These are phyloP conservation scores for Dasyurus viverrinus DNA, from an alignment of 2,113 vertebrate species.

Conservation along the genomic window DNA sequence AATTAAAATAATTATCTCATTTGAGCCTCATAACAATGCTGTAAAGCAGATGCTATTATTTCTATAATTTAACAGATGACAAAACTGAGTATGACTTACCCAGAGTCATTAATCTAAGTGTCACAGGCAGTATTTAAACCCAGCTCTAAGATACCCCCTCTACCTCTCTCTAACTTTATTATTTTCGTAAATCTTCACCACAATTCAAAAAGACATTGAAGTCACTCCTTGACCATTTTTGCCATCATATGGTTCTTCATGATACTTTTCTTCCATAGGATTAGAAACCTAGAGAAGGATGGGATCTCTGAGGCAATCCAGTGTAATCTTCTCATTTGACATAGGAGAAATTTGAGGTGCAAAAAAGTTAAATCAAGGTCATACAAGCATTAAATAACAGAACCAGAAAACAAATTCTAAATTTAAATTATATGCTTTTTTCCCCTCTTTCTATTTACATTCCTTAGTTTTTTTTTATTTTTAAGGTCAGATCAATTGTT, in stretches of 20 bases:
- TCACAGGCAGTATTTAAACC: neutral
- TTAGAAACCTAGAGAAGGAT: neutral
- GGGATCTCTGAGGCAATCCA: neutral
- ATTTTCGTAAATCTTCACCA: neutral
- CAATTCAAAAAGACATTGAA: neutral
- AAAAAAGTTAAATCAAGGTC: neutral
- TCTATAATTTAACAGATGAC: neutral
- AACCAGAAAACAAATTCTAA: neutral
- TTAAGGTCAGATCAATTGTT: neutral
- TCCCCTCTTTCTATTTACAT: neutral
- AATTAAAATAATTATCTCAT: neutral
- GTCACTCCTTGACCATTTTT: neutral
- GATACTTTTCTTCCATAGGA: neutral
- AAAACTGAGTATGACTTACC: neutral
- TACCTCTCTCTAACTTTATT: too few species aligned
- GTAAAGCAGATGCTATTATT: neutral
- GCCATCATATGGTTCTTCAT: neutral
- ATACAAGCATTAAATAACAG: neutral
- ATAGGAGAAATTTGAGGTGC: neutral
- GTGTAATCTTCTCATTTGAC: neutral
- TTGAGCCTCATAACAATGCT: neutral
- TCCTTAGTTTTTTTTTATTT: too few species aligned
- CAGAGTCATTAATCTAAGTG: neutral
- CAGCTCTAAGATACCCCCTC: too few species aligned
- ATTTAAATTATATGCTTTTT: fast-evolving